phyloP scores from a whole-genome alignment of 2,888 invertebrate species.

The Caenorhabditis virilis region DNA sequence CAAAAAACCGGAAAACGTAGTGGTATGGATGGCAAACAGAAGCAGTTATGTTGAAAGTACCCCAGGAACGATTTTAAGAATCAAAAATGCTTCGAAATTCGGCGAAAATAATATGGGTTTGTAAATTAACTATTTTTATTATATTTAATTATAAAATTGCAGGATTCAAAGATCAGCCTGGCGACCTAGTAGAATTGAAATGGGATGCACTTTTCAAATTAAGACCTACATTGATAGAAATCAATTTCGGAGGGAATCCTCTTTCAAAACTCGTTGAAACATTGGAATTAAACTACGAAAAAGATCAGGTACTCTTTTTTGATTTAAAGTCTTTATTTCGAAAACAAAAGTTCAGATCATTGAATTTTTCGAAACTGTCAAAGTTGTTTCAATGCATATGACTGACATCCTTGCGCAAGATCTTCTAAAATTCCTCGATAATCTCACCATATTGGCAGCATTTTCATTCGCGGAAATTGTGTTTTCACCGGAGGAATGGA shows the following conservation, averaged over 20 bases:
- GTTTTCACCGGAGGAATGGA: constrained; percentile 24
- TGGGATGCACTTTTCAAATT: constrained; percentile 31
- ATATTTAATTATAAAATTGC: too few species aligned
- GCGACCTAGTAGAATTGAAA: constrained; percentile 27
- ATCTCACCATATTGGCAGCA: constrained; percentile 27
- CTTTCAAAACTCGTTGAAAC: constrained; percentile 23
- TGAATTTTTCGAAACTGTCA: constrained; percentile 22
- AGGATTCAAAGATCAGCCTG: constrained; percentile 43
- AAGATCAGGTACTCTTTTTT: constrained; percentile 7
- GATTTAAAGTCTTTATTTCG: neutral
- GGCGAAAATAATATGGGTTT: constrained; percentile 43
- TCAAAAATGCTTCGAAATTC: constrained; percentile 41
- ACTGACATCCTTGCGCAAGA: constrained; percentile 12
- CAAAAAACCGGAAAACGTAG: constrained; percentile 12
- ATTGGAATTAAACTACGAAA: constrained; percentile 21
- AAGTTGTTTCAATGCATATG: constrained; percentile 18
- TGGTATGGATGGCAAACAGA: constrained; percentile 31
- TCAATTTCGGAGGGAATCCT: constrained; percentile 40
- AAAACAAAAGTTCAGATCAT: constrained; percentile 5
- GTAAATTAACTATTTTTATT: too few species aligned
- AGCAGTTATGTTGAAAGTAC: constrained; percentile 32
- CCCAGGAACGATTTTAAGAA: constrained; percentile 34
- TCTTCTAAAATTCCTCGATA: constrained; percentile 16
- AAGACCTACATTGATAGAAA: constrained; percentile 40
- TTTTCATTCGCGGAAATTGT: constrained; percentile 31